Conservation (phyloP, 2,888 invertebrate genomes). For the Acanthosepion lycidas region DNA sequence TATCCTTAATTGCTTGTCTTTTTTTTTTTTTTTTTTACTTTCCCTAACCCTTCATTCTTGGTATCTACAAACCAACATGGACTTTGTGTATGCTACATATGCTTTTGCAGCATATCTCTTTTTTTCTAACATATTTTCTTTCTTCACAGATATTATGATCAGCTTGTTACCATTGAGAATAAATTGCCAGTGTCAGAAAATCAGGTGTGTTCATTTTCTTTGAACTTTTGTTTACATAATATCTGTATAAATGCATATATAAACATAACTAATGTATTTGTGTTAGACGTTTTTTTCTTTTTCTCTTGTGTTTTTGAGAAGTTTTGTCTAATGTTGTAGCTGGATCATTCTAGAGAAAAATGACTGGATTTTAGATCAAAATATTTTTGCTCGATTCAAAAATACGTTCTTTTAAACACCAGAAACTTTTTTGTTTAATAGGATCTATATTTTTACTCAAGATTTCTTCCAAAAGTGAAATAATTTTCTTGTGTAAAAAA, state of each 20-base stretch:
- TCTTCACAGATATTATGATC: conserved; percentile 92
- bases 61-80: background rate
- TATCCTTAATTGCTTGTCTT: background rate
- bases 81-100: background rate
- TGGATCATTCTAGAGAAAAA: too few species aligned
- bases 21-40: background rate
- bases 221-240: background rate
- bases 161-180: conserved; percentile 90
- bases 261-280: background rate
- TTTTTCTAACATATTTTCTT: background rate
- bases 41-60: background rate
- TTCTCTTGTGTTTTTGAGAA: too few species aligned
- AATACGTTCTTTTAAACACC: too few species aligned
- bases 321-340: too few species aligned
- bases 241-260: background rate
- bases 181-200: conserved; percentile 96
- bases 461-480: too few species aligned
- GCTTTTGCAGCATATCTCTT: background rate
- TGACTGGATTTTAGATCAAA: too few species aligned
- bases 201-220: conserved; percentile 69
- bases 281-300: too few species aligned
- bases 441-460: too few species aligned
- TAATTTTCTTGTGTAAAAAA: too few species aligned
- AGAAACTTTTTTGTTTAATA: too few species aligned
- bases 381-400: too few species aligned